phyloP scores from a whole-genome alignment of 92 coral and sea anemone genomes.

The Porites lobata region DNA sequence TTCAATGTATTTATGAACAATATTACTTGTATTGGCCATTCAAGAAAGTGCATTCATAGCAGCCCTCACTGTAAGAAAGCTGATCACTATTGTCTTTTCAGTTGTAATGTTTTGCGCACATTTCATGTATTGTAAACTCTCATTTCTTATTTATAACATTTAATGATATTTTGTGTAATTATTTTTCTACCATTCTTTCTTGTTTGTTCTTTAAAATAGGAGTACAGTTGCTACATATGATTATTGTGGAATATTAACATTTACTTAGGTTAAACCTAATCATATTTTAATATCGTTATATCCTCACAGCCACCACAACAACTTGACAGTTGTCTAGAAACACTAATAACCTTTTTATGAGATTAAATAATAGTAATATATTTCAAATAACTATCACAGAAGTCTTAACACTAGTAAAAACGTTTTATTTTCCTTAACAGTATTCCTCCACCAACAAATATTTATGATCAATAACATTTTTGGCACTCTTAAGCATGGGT shows the following conservation, averaged over 20 bases:
- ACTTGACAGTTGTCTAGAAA: background rate
- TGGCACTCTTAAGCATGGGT: background rate
- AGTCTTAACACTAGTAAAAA: background rate
- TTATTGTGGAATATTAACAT: background rate
- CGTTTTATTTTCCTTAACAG: background rate
- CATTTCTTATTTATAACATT: constrained; percentile 41
- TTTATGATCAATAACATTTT: background rate
- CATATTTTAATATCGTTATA: background rate
- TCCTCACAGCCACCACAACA: background rate
- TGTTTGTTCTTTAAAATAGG: constrained; percentile 14
- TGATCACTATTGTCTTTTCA: background rate
- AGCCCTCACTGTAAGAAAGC: background rate
- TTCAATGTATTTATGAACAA: constrained; percentile 40
- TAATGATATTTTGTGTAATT: constrained; percentile 39
- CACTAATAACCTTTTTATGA: background rate
- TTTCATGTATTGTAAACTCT: constrained; percentile 17
- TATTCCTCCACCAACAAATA: background rate
- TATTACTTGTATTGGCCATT: background rate
- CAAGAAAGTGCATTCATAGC: background rate
- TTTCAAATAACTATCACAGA: constrained; percentile 11
- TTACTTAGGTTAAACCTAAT: background rate
- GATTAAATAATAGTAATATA: constrained; percentile 1
- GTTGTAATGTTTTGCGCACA: background rate
- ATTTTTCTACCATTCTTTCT: constrained; percentile 27
- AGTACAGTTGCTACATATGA: background rate